These are phyloP conservation scores for Philaethria dido DNA, from an alignment of 2,888 invertebrate genomes.

Conservation along the genomic window DNA sequence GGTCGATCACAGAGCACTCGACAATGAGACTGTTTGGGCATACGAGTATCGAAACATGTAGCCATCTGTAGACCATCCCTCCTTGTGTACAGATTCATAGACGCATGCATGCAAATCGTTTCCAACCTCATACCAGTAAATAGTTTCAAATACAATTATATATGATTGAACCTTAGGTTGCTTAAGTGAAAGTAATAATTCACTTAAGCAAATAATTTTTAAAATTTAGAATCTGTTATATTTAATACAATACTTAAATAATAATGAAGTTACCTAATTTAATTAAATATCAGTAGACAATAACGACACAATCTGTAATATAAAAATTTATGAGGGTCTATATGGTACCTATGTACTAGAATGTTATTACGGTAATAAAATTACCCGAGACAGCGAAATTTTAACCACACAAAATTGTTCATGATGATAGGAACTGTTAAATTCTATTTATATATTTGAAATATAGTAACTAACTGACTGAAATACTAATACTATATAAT, in stretches of 20 bases:
- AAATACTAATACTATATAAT: no score
- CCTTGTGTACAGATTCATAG: constrained; percentile 36
- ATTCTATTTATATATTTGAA: background rate
- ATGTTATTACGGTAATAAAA: constrained; percentile 61
- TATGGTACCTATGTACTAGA: constrained; percentile 52
- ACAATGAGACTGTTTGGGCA: constrained; percentile 38
- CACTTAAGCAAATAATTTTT: background rate
- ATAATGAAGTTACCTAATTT: constrained; percentile 4
- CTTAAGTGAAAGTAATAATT: background rate
- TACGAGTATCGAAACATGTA: constrained; percentile 34
- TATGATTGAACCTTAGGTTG: no score
- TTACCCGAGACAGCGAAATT: constrained; percentile 42
- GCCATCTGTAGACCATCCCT: constrained; percentile 33
- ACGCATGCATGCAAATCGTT: constrained; percentile 16
- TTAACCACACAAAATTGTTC: constrained; percentile 5
- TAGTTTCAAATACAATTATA: constrained; percentile 41
- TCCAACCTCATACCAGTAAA: constrained; percentile 26
- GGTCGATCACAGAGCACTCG: constrained; percentile 41
- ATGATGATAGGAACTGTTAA: background rate
- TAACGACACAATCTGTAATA: constrained; percentile 48
- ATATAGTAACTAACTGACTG: background rate
- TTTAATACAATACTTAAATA: background rate
- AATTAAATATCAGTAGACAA: constrained; percentile 38
- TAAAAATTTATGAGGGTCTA: constrained; percentile 57
- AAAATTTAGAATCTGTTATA: background rate